Evolutionary conservation across 1,140 invertebrate species (phyloP).

Genomic region (Physella acuta): DNA sequence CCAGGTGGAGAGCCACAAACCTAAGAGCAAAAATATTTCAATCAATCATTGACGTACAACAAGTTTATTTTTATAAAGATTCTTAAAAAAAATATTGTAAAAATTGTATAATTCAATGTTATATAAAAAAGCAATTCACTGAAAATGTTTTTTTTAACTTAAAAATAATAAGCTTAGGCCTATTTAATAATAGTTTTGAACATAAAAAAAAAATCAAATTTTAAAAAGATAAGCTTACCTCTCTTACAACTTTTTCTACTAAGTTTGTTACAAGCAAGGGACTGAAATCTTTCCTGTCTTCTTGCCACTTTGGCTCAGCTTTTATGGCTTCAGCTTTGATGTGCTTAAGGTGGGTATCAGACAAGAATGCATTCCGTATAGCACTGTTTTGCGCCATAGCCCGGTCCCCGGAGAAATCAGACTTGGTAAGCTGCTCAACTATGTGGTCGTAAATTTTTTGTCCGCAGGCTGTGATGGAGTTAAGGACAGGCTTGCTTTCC

Average conservation of each 20-base stretch:
- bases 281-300: constrained; percentile 1
- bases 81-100: no score
- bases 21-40: no score
- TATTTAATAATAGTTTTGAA: no score
- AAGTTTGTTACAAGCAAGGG: neutral
- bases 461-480: constrained; percentile 2
- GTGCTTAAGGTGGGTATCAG: no score
- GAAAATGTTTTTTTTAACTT: no score
- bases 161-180: no score
- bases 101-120: no score
- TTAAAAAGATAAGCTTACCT: constrained; percentile 2
- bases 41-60: no score
- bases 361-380: no score
- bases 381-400: neutral
- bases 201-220: no score
- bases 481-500: neutral
- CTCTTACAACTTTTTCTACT: neutral
- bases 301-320: neutral
- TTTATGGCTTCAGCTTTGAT: neutral
- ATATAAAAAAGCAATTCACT: no score
- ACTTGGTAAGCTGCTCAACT: constrained; percentile 1
- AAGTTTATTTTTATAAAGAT: no score
- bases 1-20: neutral
- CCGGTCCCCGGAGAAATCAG: neutral
- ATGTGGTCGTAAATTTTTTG: constrained; percentile 5